Evolutionary conservation across 2,888 invertebrate species (phyloP).

Genomic region (Phyllotreta striolata): DNA sequence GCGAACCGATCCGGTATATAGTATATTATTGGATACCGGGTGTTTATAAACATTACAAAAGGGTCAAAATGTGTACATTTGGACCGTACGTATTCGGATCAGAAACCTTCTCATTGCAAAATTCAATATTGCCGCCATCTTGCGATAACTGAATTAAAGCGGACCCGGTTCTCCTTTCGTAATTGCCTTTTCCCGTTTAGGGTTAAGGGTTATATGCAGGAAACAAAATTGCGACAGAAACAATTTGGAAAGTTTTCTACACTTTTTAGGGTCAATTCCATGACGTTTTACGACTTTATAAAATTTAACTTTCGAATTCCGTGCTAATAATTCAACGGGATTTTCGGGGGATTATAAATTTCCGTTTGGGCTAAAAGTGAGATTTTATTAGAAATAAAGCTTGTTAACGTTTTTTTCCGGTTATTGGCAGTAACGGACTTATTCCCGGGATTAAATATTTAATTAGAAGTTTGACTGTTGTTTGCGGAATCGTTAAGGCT

Average conservation of each 20-base stretch:
- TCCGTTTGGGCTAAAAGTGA: conserved; percentile 2
- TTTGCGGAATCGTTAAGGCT: conserved; percentile 5
- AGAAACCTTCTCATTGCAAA: conserved; percentile 6
- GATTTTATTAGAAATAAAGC: conserved; percentile 5
- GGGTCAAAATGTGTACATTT: too few relatives aligned
- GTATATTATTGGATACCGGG: too few relatives aligned
- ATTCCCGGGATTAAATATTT: conserved; percentile 9
- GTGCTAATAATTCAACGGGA: conserved; percentile 28
- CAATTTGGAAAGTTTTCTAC: conserved; percentile 43
- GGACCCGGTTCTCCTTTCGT: conserved; percentile 39
- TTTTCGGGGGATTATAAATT: conserved; percentile 13
- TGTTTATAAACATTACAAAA: too few relatives aligned
- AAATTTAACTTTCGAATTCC: conserved; percentile 46
- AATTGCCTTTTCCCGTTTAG: conserved; percentile 37
- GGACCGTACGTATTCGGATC: background rate
- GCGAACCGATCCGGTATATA: too few relatives aligned
- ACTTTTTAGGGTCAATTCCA: conserved; percentile 43
- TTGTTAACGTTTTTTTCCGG: background rate
- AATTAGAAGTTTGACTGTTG: conserved; percentile 9
- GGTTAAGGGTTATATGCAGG: conserved; percentile 24
- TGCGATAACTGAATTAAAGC: conserved; percentile 36
- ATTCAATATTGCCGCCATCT: conserved; percentile 32
- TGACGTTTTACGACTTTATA: conserved; percentile 44
- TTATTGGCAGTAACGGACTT: conserved; percentile 7
- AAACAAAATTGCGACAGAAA: conserved; percentile 41